Percentiles rank a stretch among this genome's conserved stretches.
These are phyloP conservation scores for Neomonachus schauinslandi DNA, from an alignment of 2,113 vertebrate genomes.

Conservation along the genomic window DNA sequence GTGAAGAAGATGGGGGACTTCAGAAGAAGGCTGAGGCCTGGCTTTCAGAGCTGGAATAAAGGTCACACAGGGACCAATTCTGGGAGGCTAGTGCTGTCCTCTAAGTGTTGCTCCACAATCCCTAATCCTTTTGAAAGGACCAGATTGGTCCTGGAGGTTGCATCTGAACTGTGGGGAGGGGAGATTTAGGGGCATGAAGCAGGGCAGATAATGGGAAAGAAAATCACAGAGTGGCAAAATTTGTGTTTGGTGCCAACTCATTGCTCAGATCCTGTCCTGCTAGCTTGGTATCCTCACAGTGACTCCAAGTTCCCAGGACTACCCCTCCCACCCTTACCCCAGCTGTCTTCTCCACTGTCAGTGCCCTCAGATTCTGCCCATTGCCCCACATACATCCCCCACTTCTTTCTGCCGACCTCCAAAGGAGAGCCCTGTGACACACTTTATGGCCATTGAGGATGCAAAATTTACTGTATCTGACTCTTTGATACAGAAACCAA, in stretches of 20 bases:
- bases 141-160: neutral
- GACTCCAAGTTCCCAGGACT: neutral
- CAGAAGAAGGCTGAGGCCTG: neutral
- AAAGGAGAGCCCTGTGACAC: neutral
- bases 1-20: neutral
- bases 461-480: neutral
- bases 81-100: neutral
- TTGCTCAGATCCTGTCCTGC: neutral
- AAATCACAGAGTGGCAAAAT: neutral
- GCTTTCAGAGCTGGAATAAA: neutral
- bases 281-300: neutral
- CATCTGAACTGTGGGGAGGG: neutral
- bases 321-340: no score
- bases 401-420: neutral
- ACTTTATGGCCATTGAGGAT: neutral
- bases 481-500: neutral
- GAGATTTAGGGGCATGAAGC: neutral
- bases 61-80: neutral
- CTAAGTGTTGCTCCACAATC: neutral
- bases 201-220: neutral
- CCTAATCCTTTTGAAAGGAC: neutral
- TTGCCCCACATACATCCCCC: no score
- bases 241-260: neutral
- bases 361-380: neutral
- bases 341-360: neutral